phyloP scores from a whole-genome alignment of 2,888 invertebrate species.

The Tenthredo notha region DNA sequence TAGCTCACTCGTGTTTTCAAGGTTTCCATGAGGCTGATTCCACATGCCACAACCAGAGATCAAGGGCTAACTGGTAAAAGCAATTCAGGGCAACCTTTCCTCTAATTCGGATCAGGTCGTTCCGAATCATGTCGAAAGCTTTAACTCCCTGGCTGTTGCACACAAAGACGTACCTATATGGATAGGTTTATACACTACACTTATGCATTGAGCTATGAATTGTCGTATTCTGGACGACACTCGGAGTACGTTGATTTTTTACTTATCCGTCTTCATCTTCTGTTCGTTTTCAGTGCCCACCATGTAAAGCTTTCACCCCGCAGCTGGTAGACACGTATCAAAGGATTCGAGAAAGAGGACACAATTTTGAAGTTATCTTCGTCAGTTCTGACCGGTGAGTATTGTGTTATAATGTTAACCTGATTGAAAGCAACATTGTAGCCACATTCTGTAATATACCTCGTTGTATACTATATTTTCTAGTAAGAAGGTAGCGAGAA shows the following conservation, averaged over 20 bases:
- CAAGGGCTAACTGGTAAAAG: background rate
- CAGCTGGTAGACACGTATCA: conserved; percentile 87
- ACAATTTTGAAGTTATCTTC: conserved; percentile 90
- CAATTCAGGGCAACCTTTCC: background rate
- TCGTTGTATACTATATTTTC: background rate
- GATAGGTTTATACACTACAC: background rate
- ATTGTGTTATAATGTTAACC: background rate
- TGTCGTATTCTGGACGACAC: background rate
- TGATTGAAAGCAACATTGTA: background rate
- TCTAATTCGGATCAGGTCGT: background rate
- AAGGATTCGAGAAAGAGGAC: conserved; percentile 85
- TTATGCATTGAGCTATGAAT: background rate
- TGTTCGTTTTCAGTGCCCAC: conserved; percentile 85
- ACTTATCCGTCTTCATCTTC: conserved; percentile 35
- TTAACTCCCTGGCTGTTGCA: background rate
- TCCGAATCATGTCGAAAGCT: background rate
- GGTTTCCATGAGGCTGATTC: background rate
- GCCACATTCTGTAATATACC: too few relatives aligned
- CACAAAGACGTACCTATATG: background rate
- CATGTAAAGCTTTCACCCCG: conserved; percentile 91
- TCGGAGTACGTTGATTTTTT: background rate
- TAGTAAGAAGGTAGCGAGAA: background rate
- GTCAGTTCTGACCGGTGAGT: conserved; percentile 91
- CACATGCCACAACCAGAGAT: background rate
- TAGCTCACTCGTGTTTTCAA: background rate